phyloP scores from a whole-genome alignment of 2,888 invertebrate species.

The Andrena dorsata region DNA sequence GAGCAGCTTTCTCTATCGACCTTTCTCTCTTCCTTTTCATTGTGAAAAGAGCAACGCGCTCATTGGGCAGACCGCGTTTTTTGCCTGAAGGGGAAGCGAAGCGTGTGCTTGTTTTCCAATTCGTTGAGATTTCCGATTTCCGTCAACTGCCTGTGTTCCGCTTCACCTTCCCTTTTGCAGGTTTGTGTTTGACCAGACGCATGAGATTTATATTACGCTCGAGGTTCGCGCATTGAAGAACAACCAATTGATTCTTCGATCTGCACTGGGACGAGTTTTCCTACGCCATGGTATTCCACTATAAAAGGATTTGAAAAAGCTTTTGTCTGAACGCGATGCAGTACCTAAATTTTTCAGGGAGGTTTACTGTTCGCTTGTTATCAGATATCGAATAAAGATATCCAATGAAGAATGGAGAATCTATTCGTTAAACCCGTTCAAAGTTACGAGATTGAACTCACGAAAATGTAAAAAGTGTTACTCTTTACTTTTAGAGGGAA shows the following conservation, averaged over 20 bases:
- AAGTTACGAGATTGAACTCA: too few species aligned
- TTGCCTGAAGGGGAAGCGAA: constrained; percentile 32
- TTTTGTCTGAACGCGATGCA: not conserved
- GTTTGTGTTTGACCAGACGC: constrained; percentile 14
- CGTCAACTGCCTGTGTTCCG: constrained; percentile 15
- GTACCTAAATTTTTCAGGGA: too few species aligned
- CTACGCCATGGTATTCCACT: not conserved
- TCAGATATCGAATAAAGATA: too few species aligned
- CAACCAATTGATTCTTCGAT: constrained; percentile 13
- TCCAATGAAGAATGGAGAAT: too few species aligned
- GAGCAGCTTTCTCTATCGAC: not conserved
- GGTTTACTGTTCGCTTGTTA: too few species aligned
- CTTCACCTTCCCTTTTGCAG: constrained; percentile 10
- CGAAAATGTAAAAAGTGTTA: too few species aligned
- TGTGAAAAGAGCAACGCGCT: constrained; percentile 17
- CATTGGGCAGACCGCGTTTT: constrained; percentile 36
- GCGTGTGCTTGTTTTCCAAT: constrained; percentile 62
- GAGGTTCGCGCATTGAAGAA: not conserved
- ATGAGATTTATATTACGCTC: constrained; percentile 15
- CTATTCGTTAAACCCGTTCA: too few species aligned
- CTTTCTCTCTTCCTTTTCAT: not conserved
- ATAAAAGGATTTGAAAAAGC: not conserved
- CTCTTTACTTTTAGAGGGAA: too few species aligned
- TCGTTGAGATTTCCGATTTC: constrained; percentile 61
- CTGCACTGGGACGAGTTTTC: constrained; percentile 7